Evolutionary conservation across 2,888 invertebrate species (phyloP).

Genomic region (Eupithecia exiguata): DNA sequence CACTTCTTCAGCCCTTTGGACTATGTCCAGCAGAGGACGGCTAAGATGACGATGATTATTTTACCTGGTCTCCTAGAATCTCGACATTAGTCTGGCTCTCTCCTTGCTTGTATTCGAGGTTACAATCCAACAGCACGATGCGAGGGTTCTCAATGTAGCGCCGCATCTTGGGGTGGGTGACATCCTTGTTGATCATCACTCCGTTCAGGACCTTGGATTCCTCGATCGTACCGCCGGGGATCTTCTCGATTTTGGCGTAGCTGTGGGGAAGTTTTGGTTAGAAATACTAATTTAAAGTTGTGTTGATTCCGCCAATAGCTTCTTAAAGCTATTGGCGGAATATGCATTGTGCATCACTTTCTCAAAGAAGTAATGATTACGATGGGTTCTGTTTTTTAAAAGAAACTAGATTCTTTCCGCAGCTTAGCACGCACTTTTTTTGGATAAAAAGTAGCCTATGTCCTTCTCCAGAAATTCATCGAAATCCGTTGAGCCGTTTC

Average conservation of each 20-base stretch:
- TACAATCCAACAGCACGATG: conserved; percentile 97
- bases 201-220: conserved; percentile 96
- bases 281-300: background rate
- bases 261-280: conserved; percentile 55
- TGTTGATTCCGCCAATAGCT: too few species aligned
- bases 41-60: background rate
- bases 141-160: conserved; percentile 97
- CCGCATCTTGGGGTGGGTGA: conserved; percentile 98
- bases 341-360: background rate
- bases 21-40: background rate
- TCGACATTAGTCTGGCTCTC: conserved; percentile 99
- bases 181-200: conserved; percentile 99
- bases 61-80: conserved; percentile 92
- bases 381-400: too few species aligned
- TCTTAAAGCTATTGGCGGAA: background rate
- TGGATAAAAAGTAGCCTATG: too few species aligned
- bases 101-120: conserved; percentile 99
- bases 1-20: too few species aligned
- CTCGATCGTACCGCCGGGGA: conserved; percentile 98
- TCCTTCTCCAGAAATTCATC: too few species aligned
- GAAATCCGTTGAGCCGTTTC: too few species aligned
- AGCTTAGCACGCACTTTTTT: too few species aligned
- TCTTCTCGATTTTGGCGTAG: conserved; percentile 96
- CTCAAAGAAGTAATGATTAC: too few species aligned
- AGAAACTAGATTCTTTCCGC: too few species aligned